These are phyloP conservation scores for Brenthis daphne DNA, from an alignment of 2,888 invertebrate genomes.

Conservation along the genomic window DNA sequence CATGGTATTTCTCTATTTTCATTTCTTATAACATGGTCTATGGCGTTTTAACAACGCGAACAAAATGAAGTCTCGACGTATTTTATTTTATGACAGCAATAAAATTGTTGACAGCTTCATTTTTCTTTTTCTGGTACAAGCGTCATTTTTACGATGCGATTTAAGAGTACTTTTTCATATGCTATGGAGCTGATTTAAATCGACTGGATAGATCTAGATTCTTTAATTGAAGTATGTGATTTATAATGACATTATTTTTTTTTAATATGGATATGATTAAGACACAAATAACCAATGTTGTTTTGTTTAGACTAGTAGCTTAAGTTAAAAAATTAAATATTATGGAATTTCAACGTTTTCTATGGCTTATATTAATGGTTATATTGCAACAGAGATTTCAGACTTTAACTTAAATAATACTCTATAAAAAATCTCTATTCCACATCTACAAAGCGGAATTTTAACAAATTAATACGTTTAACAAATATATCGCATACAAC, in stretches of 20 bases:
- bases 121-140: constrained; percentile 43
- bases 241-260: too few relatives aligned
- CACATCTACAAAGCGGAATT: background rate
- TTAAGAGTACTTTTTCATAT: constrained; percentile 25
- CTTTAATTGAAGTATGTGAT: background rate
- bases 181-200: constrained; percentile 14
- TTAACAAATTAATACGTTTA: background rate
- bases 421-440: too few relatives aligned
- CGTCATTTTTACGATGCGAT: constrained; percentile 42
- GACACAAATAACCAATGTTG: background rate
- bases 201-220: background rate
- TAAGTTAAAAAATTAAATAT: too few relatives aligned
- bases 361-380: too few relatives aligned
- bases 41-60: constrained; percentile 39
- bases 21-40: constrained; percentile 29
- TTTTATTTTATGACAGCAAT: constrained; percentile 46
- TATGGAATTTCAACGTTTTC: too few relatives aligned
- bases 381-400: too few relatives aligned
- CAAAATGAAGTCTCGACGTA: constrained; percentile 35
- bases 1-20: constrained; percentile 5
- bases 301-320: too few relatives aligned
- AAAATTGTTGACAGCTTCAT: constrained; percentile 46
- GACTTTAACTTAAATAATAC: too few relatives aligned
- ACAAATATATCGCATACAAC: constrained; percentile 1
- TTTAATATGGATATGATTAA: background rate